Base-by-base conservation (phyloP, 2,113 vertebrate genomes). In the Coptodon bakossiorum region DNA sequence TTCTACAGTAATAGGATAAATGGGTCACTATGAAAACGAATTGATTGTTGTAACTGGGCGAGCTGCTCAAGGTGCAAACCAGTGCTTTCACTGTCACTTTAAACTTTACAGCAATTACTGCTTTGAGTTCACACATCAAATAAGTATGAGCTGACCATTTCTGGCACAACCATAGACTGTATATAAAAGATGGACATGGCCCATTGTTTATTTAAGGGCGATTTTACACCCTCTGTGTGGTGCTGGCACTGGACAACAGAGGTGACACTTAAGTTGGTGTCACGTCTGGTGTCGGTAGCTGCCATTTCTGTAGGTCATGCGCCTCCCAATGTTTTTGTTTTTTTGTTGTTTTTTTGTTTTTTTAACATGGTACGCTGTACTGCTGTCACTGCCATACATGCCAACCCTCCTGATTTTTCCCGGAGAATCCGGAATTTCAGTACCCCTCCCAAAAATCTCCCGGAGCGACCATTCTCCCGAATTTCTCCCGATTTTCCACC, bases 361-460 rank as follows among this genome's bases (percentile, higher is more conserved):
- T 59, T 27, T 50, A 16, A 59, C 14, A 31, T 31, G 14, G 27
- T 59, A 31, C 0, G 1, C 56, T 59, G 27, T 59, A 16, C 56
- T 59, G 27, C 27, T 56, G n/a, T 56, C 53, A 54, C 52, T 22
- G 52, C 10, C n/a, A 24, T 54, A 54, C 52, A 54, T 56, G 56
- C 13, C 56, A 9, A 59, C 13, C 56, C 56, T 9, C 56, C 56
- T 3, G 13, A 57, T 57, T 57, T 57, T 29, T 29, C 24, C 7
- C 1, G 7, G 7, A 57, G 24, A 57, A 1, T 57, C 7, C 0
- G 0, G 3, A 29, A 57, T 57, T 57, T 0, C 54, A 57, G 12
- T 8, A 2, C 54, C 54, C 54, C 54, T 57, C 54, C 54, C 6
- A 0, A 57, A 57, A 57, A 57, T 27, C 22, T 57, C 54, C 54